A percentile compares a stretch with the other conserved stretches of the same genome.
These are phyloP conservation scores for Lasioglossum villosulum DNA, from an alignment of 2,888 invertebrate genomes.

Conservation along the genomic window DNA sequence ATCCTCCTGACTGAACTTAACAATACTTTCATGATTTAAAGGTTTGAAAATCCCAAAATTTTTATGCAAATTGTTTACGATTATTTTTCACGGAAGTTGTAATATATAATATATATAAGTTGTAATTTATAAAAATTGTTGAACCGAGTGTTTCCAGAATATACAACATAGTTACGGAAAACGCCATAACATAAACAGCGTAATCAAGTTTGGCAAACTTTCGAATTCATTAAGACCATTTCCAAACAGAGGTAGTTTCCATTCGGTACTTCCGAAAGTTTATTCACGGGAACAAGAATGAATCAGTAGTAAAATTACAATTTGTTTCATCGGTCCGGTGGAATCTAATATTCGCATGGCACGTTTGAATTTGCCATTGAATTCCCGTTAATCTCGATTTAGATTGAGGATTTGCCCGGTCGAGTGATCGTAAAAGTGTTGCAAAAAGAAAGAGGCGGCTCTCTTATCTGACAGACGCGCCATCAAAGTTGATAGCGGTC, in stretches of 20 bases:
- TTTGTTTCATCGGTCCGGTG: background rate
- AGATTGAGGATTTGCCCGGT: background rate
- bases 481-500: conserved; percentile 35
- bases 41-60: background rate
- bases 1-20: too few relatives aligned
- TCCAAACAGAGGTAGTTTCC: conserved; percentile 3
- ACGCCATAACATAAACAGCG: background rate
- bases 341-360: background rate
- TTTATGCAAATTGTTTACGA: background rate
- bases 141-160: background rate
- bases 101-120: too few relatives aligned
- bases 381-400: background rate
- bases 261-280: background rate
- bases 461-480: conserved; percentile 13
- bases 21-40: too few relatives aligned
- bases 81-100: background rate
- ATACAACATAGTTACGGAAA: background rate
- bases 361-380: background rate
- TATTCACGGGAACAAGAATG: background rate
- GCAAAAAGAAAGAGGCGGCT: background rate
- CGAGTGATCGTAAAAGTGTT: background rate
- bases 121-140: background rate
- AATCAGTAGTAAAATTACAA: background rate
- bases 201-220: background rate
- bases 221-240: conserved; percentile 10